These are phyloP conservation scores for Hoplostethus atlanticus DNA, from an alignment of 2,797 vertebrate genomes.

Conservation along the genomic window DNA sequence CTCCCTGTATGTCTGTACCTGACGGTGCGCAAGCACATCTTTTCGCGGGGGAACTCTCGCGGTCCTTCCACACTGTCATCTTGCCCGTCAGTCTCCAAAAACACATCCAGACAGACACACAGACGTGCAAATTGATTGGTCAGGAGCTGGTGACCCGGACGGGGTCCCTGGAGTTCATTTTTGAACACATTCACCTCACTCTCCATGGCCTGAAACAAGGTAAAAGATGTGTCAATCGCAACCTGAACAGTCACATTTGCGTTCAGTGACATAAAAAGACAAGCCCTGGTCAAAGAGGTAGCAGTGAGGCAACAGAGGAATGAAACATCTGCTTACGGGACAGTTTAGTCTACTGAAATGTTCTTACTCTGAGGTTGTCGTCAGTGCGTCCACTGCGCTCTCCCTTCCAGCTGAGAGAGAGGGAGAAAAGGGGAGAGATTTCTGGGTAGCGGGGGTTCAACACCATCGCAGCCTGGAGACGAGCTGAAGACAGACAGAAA, in stretches of 20 bases:
- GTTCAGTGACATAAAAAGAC: not conserved
- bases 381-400: conserved; percentile 91
- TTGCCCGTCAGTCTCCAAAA: conserved; percentile 95
- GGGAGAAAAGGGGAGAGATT: conserved; percentile 92
- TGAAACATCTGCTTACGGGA: not conserved
- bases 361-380: conserved; percentile 92
- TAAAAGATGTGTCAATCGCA: not conserved
- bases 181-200: conserved; percentile 95
- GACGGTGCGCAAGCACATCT: conserved; percentile 96
- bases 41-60: conserved; percentile 96
- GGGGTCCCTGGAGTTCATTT: conserved; percentile 92
- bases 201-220: conserved; percentile 90
- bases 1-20: conserved; percentile 80
- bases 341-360: not conserved
- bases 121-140: conserved; percentile 96
- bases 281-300: not conserved
- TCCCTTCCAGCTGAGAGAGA: conserved; percentile 96
- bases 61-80: conserved; percentile 95
- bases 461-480: conserved; percentile 91
- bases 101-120: conserved; percentile 95
- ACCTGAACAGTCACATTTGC: not conserved
- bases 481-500: conserved; percentile 80
- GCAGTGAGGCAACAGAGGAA: not conserved
- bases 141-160: conserved; percentile 93
- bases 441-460: conserved; percentile 94